Percentiles rank a stretch among this genome's conserved stretches.
Evolutionary conservation across 2,888 invertebrate genomes (phyloP).

Genomic region (Exocentrus adspersus): DNA sequence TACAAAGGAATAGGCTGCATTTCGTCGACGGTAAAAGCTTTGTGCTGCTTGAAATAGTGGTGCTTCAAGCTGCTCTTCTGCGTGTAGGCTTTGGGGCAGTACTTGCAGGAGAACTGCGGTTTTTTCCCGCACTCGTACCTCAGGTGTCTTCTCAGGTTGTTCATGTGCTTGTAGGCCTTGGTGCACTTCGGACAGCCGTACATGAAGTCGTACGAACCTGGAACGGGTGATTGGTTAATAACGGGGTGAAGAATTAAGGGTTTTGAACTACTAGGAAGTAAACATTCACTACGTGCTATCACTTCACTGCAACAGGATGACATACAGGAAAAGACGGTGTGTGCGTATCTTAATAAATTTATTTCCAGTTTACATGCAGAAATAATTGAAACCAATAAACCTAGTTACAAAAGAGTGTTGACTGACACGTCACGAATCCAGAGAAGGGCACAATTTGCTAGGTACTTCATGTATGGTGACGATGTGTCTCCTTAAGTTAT

Average conservation of each 20-base stretch:
- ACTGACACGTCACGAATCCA: no score
- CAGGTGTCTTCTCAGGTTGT: slow-evolving; percentile 37
- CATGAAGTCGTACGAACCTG: no score
- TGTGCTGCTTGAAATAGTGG: slow-evolving; percentile 21
- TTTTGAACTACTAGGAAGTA: no score
- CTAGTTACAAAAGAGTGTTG: no score
- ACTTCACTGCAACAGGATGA: no score
- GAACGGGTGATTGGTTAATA: no score
- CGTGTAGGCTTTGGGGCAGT: slow-evolving; percentile 37
- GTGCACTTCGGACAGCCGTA: slow-evolving; percentile 32
- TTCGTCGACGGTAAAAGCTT: not conserved
- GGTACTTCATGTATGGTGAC: not conserved
- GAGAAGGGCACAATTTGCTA: not conserved
- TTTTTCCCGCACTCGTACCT: slow-evolving; percentile 44
- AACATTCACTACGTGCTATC: no score
- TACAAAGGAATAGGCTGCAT: not conserved
- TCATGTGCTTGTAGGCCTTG: slow-evolving; percentile 40
- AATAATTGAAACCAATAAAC: no score
- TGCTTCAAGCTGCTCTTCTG: slow-evolving; percentile 38
- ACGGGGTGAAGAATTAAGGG: no score
- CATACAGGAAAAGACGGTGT: no score
- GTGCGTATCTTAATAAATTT: no score
- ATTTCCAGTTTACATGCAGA: no score
- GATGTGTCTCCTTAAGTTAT: slow-evolving; percentile 11
- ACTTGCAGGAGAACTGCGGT: slow-evolving; percentile 39